Evolutionary conservation across 2,888 invertebrate species (phyloP).

Genomic region (Platerodrilus igneus): DNA sequence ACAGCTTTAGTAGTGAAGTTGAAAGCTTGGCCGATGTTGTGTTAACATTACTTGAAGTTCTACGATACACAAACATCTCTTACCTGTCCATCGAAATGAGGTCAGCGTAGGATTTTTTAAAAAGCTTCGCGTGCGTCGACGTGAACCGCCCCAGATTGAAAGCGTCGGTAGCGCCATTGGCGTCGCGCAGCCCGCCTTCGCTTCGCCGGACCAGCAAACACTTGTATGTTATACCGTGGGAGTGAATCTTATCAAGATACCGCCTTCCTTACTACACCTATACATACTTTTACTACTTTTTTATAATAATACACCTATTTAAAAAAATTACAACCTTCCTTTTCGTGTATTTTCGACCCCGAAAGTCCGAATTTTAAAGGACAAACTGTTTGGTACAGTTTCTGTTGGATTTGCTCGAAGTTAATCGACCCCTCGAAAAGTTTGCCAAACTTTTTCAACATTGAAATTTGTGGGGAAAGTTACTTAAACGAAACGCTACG

Average conservation of each 20-base stretch:
- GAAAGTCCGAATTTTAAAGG: constrained; percentile 21
- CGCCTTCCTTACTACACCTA: constrained; percentile 38
- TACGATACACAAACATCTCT: constrained; percentile 22
- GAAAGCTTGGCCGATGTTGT: too few species aligned
- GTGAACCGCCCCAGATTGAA: constrained; percentile 41
- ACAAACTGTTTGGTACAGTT: constrained; percentile 44
- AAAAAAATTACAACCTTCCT: constrained; percentile 21
- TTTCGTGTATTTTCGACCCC: constrained; percentile 12
- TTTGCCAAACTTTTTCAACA: constrained; percentile 48
- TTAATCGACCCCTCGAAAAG: constrained; percentile 49
- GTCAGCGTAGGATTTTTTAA: constrained; percentile 24
- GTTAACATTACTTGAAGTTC: constrained; percentile 18
- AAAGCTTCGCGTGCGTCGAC: constrained; percentile 42
- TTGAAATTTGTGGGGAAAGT: constrained; percentile 48
- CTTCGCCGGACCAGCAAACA: constrained; percentile 35
- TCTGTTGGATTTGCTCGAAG: constrained; percentile 45
- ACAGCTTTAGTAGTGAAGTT: too few species aligned
- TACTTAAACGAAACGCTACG: constrained; percentile 41
- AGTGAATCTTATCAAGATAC: constrained; percentile 38
- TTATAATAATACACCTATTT: constrained; percentile 25
- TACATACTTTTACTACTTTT: constrained; percentile 32
- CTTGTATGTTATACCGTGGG: constrained; percentile 35
- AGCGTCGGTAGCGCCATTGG: constrained; percentile 43
- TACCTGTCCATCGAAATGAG: constrained; percentile 26
- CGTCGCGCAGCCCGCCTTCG: constrained; percentile 45